Evolutionary conservation across 1,140 invertebrate species (phyloP), one percentile per base, ranked within the genome.

Genomic region (Lutraria rhynchaena): DNA sequence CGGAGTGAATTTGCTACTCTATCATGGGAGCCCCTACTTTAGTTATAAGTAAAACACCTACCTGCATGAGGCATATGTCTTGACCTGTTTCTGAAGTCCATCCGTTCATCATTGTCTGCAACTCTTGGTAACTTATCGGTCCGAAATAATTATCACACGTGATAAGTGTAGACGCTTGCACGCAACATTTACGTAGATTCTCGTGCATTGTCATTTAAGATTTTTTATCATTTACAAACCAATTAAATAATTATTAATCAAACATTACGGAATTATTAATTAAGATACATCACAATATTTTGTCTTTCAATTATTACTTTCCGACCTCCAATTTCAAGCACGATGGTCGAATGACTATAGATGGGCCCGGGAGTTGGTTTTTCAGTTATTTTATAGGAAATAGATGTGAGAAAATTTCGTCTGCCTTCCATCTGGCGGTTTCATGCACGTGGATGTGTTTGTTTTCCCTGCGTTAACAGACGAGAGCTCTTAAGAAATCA

Each of bases 371-470:
- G 19, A 27, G 37, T 46, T 27, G 31, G n/a, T 58, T 44, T 57
- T 41, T 17, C 44, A 58, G 29, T 41, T 19, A 44, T 41, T 58
- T 57, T 57, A 58, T 58, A 33, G 19, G 33, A 29, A 17, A 41
- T 57, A 37, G 27, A 73, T 73, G 70, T 73, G 70, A 73, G 70
- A 73, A 73, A 58, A 58, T 73, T 73, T 73, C 53, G 53, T 1
- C 55, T 58, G 70, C 27, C 27, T 73, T 22, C 51, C 70, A 73
- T 73, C 70, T 73, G 70, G 70, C n/a, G n/a, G 24, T 29, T 15
- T 15, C 29, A 24, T 24, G 53, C 70, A 73, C 70, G 70, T 73
- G 70, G 51, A 73, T 44, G 15, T 58, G 37, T 58, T 73, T 73
- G 53, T 57, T 58, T 73, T 73, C 24, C 33, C 24, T 24, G 53